Percentiles rank a stretch among this genome's conserved stretches.
Conservation (phyloP, 2,113 vertebrate species). For the Clarias batrachus region DNA sequence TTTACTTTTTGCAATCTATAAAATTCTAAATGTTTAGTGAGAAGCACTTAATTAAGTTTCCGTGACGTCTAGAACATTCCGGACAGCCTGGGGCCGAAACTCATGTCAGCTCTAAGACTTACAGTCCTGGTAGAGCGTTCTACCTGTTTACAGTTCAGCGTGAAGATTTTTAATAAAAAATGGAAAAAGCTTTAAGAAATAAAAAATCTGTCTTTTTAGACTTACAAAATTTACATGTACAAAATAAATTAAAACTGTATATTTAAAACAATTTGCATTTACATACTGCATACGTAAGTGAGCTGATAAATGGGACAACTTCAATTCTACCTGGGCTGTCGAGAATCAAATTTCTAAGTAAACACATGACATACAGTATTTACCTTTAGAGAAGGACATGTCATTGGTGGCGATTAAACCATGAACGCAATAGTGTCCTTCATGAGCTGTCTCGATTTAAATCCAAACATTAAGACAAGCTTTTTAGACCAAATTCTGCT, state of each 20-base stretch:
- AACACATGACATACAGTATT: not conserved
- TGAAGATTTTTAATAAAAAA: not conserved
- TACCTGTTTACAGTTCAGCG: not conserved
- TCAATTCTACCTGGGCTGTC: not conserved
- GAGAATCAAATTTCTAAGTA: not conserved
- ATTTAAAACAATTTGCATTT: not conserved
- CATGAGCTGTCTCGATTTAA: not conserved
- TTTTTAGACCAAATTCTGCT: not conserved
- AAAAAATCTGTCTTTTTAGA: not conserved
- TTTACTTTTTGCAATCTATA: too few relatives aligned
- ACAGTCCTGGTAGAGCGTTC: too few relatives aligned
- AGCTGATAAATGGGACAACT: not conserved
- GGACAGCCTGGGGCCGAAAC: too few relatives aligned
- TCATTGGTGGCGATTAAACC: not conserved
- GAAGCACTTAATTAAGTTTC: too few relatives aligned
- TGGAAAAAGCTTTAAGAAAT: not conserved
- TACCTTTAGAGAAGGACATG: not conserved
- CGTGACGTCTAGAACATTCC: too few relatives aligned
- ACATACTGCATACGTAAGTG: not conserved
- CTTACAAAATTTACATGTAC: not conserved
- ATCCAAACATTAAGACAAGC: not conserved
- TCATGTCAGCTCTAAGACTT: too few relatives aligned
- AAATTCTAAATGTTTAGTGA: too few relatives aligned
- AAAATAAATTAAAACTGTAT: not conserved
- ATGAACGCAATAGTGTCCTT: not conserved